Percentiles rank a stretch among this genome's conserved stretches.
These are phyloP conservation scores for Ceriagrion tenellum DNA, from an alignment of 2,888 invertebrate species.

Conservation along the genomic window DNA sequence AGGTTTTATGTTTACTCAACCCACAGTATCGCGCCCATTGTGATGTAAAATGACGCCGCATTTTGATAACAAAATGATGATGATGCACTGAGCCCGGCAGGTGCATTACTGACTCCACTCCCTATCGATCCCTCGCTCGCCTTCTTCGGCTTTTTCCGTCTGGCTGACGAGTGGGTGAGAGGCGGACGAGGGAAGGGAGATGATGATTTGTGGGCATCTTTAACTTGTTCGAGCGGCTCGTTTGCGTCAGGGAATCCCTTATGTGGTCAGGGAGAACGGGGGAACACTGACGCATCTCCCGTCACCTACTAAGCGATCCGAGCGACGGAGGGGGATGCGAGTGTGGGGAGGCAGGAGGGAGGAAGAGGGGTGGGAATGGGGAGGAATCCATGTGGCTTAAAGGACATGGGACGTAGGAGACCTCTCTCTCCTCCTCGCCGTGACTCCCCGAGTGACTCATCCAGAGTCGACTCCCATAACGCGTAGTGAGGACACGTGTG, in stretches of 20 bases:
- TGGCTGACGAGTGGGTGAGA: background rate
- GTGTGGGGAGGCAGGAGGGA: background rate
- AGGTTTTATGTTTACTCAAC: no score
- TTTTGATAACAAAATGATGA: no score
- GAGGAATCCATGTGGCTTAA: no score
- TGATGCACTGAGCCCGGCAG: no score
- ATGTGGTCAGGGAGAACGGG: constrained; percentile 9
- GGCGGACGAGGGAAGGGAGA: background rate
- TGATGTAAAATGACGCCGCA: no score
- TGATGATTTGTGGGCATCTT: background rate
- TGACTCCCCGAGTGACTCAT: background rate
- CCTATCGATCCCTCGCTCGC: no score
- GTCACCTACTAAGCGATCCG: background rate
- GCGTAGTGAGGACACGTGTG: no score
- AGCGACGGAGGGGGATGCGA: background rate
- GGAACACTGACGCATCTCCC: background rate
- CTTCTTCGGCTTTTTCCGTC: no score
- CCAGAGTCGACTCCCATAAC: background rate
- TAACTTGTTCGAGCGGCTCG: background rate
- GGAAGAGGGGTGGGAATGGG: background rate
- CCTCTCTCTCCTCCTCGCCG: background rate
- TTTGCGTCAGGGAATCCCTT: background rate
- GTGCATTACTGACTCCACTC: no score
- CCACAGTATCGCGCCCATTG: no score
- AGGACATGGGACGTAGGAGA: no score